Evolutionary conservation across 2,797 vertebrate species (phyloP), one percentile per base, ranked within the genome.

Genomic region (Anableps anableps): DNA sequence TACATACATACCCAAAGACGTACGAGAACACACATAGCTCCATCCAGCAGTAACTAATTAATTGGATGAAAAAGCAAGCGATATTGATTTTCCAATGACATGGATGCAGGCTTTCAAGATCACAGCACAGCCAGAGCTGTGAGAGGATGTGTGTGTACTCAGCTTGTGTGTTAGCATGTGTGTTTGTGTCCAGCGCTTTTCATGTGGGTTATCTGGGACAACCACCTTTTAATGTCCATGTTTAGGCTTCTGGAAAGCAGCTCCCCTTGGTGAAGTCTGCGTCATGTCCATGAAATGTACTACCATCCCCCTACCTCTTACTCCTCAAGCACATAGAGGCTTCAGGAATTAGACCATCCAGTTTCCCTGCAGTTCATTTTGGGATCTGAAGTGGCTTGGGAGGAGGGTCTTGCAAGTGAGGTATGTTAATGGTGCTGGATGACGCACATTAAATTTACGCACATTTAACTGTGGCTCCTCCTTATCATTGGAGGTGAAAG

Each of bases 31-130:
- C 76, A 88, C 23, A 85, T 41, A 14, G 80, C 79, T 86, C 80
- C 77, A 90, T 86, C 87, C 88, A 90, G 80, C 78, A 91, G 88
- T 90, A 88, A 68, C 90, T 94, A 94, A 95, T 95, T 94, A 94
- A 95, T 91, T 91, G 89, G 90, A 95, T 93, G 91, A 92, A 92
- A 94, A 93, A 90, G 85, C 86, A 86, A 90, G 85, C 84, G 79
- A 72, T 89, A 95, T 95, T 93, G 93, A 95, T 95, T 95, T 93
- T 88, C 90, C 91, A 94, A 92, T 93, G 93, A 94, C 93, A 93
- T 75, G n/a, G 87, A 83, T 87, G 88, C 79, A 17, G 80, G 88
- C 82, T 88, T 92, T 94, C 90, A 93, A 93, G 89, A 92, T 92
- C 91, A 93, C 86, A 78, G 83, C 10, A 80, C 81, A 81, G 55